Percentiles rank a stretch among this genome's conserved stretches.
phyloP scores from a whole-genome alignment of 2,888 invertebrate genomes.

The Cynaeus angustus region DNA sequence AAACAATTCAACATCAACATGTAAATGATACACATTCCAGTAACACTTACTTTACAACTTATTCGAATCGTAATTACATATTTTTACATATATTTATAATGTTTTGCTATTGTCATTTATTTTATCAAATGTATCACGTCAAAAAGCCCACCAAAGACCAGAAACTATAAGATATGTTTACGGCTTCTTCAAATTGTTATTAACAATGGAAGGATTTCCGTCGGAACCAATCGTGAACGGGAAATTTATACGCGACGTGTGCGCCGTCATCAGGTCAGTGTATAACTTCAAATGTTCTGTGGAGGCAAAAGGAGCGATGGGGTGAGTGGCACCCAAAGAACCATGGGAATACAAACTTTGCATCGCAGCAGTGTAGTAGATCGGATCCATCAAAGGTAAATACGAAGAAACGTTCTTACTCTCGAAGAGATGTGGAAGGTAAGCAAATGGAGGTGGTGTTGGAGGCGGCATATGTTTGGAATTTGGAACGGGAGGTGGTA shows the following conservation, averaged over 20 bases:
- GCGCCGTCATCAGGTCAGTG: slow-evolving; percentile 73
- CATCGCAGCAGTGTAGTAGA: slow-evolving; percentile 71
- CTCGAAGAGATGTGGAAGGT: slow-evolving; percentile 59
- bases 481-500: slow-evolving; percentile 11
- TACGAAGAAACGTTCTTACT: slow-evolving; percentile 66
- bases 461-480: slow-evolving; percentile 49
- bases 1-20: slow-evolving; percentile 36
- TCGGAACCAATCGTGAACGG: slow-evolving; percentile 66
- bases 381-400: slow-evolving; percentile 65
- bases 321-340: slow-evolving; percentile 62
- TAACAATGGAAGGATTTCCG: slow-evolving; percentile 59
- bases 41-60: slow-evolving; percentile 42
- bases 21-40: slow-evolving; percentile 38
- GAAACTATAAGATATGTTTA: slow-evolving; percentile 51
- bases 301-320: slow-evolving; percentile 71
- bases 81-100: slow-evolving; percentile 31
- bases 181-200: slow-evolving; percentile 60
- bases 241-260: slow-evolving; percentile 63
- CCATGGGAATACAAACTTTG: slow-evolving; percentile 70
- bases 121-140: slow-evolving; percentile 42
- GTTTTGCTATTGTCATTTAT: slow-evolving; percentile 46
- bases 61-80: slow-evolving; percentile 39
- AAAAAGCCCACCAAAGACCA: slow-evolving; percentile 33
- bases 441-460: slow-evolving; percentile 54
- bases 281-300: slow-evolving; percentile 74